These are phyloP conservation scores for Hippocampus zosterae DNA, from an alignment of 2,113 vertebrate species.

Conservation along the genomic window DNA sequence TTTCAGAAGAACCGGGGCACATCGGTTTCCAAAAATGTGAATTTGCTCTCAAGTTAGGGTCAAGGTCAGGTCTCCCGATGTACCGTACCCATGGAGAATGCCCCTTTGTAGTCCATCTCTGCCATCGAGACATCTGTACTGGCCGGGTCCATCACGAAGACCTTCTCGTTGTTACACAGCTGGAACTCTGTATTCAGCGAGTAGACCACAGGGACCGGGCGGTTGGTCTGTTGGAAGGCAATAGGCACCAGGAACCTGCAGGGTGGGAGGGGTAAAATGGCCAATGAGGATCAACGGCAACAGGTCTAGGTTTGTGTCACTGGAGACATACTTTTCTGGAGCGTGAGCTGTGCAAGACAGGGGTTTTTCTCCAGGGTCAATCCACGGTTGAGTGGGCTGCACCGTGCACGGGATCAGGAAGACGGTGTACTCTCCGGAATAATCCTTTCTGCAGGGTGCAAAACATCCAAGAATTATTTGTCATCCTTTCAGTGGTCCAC, in stretches of 20 bases:
- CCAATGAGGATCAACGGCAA: background rate
- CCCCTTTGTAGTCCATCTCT: conserved; percentile 99
- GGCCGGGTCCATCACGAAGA: conserved; percentile 92
- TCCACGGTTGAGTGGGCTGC: conserved; percentile 94
- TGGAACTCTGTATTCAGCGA: conserved; percentile 97
- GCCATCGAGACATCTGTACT: conserved; percentile 82
- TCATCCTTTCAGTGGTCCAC: background rate
- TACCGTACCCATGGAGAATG: conserved; percentile 90
- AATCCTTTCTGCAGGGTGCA: conserved; percentile 84
- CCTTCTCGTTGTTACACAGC: conserved; percentile 96
- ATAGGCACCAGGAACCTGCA: conserved; percentile 91
- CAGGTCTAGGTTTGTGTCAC: no score
- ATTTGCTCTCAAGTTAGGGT: no score
- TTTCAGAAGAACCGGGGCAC: background rate
- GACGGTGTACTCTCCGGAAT: conserved; percentile 91
- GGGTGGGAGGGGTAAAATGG: no score
- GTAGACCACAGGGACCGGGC: conserved; percentile 92
- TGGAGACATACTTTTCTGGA: conserved; percentile 81
- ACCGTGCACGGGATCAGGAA: conserved; percentile 92
- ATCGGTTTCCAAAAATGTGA: background rate
- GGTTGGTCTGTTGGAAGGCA: conserved; percentile 97
- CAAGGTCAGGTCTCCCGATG: background rate
- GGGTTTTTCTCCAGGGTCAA: conserved; percentile 87
- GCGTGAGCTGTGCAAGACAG: conserved; percentile 93
- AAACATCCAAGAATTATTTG: background rate